Base-by-base conservation (phyloP, 1,140 invertebrate genomes). In the Acromyrmex echinatior region DNA sequence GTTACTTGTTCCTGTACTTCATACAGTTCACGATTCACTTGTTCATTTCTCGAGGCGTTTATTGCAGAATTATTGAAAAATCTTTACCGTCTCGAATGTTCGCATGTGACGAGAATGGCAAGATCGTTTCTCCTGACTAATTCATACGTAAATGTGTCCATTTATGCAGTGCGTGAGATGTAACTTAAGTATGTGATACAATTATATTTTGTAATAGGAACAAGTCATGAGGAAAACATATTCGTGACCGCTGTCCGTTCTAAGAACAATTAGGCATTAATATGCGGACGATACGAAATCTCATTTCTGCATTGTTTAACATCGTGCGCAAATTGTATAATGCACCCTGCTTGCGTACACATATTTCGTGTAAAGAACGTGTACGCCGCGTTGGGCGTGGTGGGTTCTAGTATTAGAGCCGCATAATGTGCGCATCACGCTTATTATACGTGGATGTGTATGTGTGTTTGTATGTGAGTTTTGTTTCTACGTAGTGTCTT, bases 301-400 rank as follows among this genome's bases (percentile, higher is more conserved):
- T 74, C 80, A 70, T 84, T 84, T 74, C 80, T 74, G 28, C 70
- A 76, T 84, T 84, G 80, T 84, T 84, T 84, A 76, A 7, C 56
- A 68, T 56, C 31, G 80, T 21, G 56, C 39, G 16, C 80, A 74
- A 74, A 60, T 74, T 74, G 56, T 56, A 35, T 81, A 81, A 81
- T 31, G 49, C 63, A 65, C 65, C 10, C n/a, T 53, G 65, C 70
- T 74, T 49, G 53, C 80, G 80, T 31, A 18, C 25, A 73, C 39
- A 49, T 49, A 60, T 82, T 82, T 71, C 31, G 80, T 35, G 39
- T 25, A 84, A 84, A 76, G 70, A 84, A 84, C 74, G 39, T 56
- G 78, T 6, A 71, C 2, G 51, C n/a, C 49, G n/a, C 9, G 74
- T 39, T 16, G 21, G 28, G 31, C 4, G 3, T n/a, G n/a, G 14